phyloP scores from a whole-genome alignment of 2,888 invertebrate species.

The Pteria penguin region DNA sequence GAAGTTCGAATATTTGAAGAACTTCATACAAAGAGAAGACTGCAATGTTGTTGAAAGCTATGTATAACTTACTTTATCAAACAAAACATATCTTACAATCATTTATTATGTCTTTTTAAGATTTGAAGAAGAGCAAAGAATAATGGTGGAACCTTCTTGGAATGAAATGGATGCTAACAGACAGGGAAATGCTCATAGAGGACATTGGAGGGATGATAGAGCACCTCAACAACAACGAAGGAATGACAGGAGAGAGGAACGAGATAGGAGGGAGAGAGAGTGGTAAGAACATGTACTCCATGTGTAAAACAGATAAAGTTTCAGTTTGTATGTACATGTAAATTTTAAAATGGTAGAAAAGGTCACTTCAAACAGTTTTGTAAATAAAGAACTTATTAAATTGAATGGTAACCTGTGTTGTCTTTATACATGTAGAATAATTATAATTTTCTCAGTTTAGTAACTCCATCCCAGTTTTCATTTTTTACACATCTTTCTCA shows the following conservation, averaged over 20 bases:
- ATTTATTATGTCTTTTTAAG: no score
- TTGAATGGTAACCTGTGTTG: no score
- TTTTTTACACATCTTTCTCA: no score
- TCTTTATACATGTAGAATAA: no score
- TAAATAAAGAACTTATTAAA: no score
- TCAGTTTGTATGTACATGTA: not conserved
- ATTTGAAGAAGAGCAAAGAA: conserved; percentile 17
- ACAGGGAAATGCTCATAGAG: conserved; percentile 84
- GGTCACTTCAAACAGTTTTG: conserved; percentile 69
- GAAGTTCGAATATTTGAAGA: no score
- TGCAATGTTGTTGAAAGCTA: no score
- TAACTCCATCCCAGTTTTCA: no score
- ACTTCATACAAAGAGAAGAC: no score
- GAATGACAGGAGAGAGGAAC: not conserved
- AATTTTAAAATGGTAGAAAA: conserved; percentile 64
- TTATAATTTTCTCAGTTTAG: no score
- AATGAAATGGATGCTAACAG: conserved; percentile 91
- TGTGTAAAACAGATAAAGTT: not conserved
- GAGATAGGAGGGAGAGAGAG: conserved; percentile 8
- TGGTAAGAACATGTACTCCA: not conserved
- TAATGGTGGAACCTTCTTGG: conserved; percentile 80
- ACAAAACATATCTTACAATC: no score
- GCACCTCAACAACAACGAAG: not conserved
- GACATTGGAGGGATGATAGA: conserved; percentile 64
- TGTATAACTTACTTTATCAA: no score